phyloP scores from a whole-genome alignment of 2,888 invertebrate genomes.

The Tricholauxania praeusta region DNA sequence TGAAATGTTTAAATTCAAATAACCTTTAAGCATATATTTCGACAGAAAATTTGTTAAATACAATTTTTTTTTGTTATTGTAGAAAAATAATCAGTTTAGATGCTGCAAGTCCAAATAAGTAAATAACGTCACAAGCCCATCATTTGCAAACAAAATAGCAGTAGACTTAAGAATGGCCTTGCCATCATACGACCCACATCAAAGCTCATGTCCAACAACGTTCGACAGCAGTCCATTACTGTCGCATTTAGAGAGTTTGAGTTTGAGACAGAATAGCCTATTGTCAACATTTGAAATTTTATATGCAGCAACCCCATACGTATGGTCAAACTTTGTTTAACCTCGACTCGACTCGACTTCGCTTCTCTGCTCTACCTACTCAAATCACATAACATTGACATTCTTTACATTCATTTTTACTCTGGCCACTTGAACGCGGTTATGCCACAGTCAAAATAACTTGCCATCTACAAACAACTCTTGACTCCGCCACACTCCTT shows the following conservation, averaged over 20 bases:
- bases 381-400: not conserved
- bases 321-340: constrained; percentile 15
- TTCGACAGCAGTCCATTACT: constrained; percentile 12
- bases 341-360: not conserved
- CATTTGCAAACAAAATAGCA: too few species aligned
- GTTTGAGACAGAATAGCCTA: not conserved
- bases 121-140: too few species aligned
- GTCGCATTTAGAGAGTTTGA: not conserved
- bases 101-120: too few species aligned
- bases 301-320: not conserved
- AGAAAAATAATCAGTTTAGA: too few species aligned
- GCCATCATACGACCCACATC: constrained; percentile 14
- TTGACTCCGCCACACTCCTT: not conserved
- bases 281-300: constrained; percentile 20
- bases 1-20: too few species aligned
- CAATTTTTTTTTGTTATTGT: too few species aligned
- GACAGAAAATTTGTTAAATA: too few species aligned
- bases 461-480: not conserved
- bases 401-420: constrained; percentile 1
- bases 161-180: not conserved
- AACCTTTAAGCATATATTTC: too few species aligned
- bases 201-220: not conserved
- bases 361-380: not conserved
- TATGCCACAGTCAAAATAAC: constrained; percentile 24
- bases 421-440: constrained; percentile 1